Conservation (phyloP, 2,797 vertebrate species). For the Ambastaia sidthimunki region DNA sequence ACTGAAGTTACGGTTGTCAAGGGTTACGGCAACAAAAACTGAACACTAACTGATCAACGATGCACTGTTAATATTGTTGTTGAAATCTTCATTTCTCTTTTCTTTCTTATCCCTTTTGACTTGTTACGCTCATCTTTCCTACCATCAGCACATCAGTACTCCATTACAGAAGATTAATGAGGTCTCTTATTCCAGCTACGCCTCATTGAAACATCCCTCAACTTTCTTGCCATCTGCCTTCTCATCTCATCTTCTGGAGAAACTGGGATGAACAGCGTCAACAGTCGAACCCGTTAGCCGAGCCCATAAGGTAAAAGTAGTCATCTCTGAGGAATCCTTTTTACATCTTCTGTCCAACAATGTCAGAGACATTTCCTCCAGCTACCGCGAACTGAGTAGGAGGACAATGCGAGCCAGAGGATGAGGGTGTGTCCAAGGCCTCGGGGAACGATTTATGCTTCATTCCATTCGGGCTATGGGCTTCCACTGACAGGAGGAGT, state of each 20-base stretch:
- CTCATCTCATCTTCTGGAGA: background rate
- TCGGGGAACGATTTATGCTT: constrained; percentile 62
- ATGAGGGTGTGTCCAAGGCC: constrained; percentile 64
- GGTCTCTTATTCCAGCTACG: background rate
- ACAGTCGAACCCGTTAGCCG: constrained; percentile 67
- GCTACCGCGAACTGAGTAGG: constrained; percentile 47
- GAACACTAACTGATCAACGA: too few species aligned
- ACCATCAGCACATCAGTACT: background rate
- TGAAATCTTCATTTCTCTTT: background rate
- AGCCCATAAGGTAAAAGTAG: constrained; percentile 60
- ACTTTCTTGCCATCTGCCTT: constrained; percentile 33
- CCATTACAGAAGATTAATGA: constrained; percentile 33
- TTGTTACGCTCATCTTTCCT: background rate
- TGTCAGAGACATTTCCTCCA: constrained; percentile 70
- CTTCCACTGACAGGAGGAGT: constrained; percentile 66
- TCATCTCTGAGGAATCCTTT: constrained; percentile 66
- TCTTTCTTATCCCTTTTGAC: background rate
- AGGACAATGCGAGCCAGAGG: constrained; percentile 64
- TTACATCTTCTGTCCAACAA: constrained; percentile 64
- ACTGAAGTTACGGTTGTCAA: too few species aligned
- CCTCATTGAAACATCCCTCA: constrained; percentile 36
- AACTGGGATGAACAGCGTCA: constrained; percentile 52
- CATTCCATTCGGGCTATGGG: constrained; percentile 55
- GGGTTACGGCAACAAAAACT: too few species aligned
- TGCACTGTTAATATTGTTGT: too few species aligned